Percentiles rank a stretch among this genome's conserved stretches.
Conservation (phyloP, 2,888 invertebrate genomes). For the Bellardia pandia region DNA sequence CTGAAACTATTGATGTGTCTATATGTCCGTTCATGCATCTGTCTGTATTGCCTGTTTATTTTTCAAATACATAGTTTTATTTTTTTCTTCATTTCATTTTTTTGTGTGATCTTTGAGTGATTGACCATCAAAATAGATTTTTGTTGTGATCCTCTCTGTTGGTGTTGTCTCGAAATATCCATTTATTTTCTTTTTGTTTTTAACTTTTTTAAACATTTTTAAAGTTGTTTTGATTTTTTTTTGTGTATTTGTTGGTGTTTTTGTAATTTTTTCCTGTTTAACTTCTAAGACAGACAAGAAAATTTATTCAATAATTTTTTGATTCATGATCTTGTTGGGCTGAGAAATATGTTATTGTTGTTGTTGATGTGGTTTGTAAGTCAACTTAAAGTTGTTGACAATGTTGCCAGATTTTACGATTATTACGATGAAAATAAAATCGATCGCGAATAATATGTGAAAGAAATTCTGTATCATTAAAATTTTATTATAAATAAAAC, state of each 20-base stretch:
- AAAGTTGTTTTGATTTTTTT: slow-evolving; percentile 21
- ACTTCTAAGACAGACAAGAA: slow-evolving; percentile 37
- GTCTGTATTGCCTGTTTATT: slow-evolving; percentile 29
- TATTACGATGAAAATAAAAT: no score
- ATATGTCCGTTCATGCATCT: slow-evolving; percentile 14
- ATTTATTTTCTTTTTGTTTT: slow-evolving; percentile 46
- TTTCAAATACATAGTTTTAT: background rate
- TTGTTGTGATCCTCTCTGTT: slow-evolving; percentile 13
- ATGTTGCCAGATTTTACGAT: no score
- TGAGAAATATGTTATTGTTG: slow-evolving; percentile 50
- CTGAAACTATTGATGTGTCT: slow-evolving; percentile 40
- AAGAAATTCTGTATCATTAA: no score
- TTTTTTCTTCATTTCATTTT: background rate
- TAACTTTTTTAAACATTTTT: background rate
- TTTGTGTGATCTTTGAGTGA: slow-evolving; percentile 52
- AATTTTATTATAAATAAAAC: no score
- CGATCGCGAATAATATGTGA: no score
- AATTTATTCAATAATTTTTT: slow-evolving; percentile 62
- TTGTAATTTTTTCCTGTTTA: slow-evolving; percentile 50
- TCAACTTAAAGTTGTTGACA: slow-evolving; percentile 17
- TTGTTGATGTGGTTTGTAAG: slow-evolving; percentile 8
- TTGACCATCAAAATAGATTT: slow-evolving; percentile 65
- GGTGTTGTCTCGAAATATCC: slow-evolving; percentile 34
- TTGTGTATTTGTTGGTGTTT: background rate
- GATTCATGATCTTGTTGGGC: slow-evolving; percentile 63